Percentiles rank a stretch among this genome's conserved stretches.
phyloP scores from a whole-genome alignment of 2,113 vertebrate genomes.

The Greenwoodochromis staneri region DNA sequence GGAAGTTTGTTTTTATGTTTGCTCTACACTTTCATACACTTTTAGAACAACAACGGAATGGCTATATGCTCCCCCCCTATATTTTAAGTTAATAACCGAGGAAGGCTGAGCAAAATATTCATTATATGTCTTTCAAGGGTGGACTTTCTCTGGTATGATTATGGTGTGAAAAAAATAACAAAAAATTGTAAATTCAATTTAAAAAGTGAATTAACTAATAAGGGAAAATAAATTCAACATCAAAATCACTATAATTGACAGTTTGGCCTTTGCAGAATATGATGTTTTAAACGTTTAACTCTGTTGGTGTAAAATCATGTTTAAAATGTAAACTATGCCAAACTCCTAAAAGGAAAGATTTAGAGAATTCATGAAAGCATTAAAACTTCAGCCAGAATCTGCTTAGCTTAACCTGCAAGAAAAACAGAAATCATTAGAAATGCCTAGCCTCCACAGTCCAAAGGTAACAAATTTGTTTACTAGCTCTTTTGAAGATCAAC shows the following conservation, averaged over 20 bases:
- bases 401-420: not conserved
- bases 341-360: not conserved
- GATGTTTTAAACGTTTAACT: not conserved
- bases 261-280: not conserved
- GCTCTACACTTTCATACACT: not conserved
- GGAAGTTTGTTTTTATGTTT: not conserved
- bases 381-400: not conserved
- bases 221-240: not conserved
- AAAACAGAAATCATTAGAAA: not conserved
- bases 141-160: not conserved
- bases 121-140: not conserved
- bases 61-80: fast-evolving
- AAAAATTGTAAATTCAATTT: not conserved
- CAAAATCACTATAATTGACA: not conserved
- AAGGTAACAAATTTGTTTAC: not conserved
- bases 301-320: not conserved
- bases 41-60: not conserved
- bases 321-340: not conserved
- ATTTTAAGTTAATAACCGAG: not conserved
- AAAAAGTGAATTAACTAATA: not conserved
- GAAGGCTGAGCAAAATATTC: not conserved
- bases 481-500: not conserved
- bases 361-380: not conserved
- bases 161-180: not conserved
- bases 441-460: not conserved